phyloP scores from a whole-genome alignment of 2,797 vertebrate species.

The Hirundo rustica region DNA sequence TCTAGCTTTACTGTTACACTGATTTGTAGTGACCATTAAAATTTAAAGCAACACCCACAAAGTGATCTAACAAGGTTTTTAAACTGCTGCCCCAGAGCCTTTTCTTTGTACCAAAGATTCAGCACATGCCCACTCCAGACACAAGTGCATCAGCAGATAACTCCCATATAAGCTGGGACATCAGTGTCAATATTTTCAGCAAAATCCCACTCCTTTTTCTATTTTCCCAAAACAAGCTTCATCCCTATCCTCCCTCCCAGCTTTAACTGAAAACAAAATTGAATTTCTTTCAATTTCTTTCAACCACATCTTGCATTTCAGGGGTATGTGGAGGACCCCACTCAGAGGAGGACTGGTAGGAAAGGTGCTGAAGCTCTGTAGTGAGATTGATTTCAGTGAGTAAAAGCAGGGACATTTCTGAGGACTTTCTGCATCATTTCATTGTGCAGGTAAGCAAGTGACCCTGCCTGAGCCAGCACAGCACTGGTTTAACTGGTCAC shows the following conservation, averaged over 20 bases:
- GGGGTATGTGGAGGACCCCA: background rate
- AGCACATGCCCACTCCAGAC: background rate
- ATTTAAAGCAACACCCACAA: slow-evolving; percentile 8
- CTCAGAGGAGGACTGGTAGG: background rate
- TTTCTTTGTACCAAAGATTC: background rate
- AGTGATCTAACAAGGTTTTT: slow-evolving; percentile 6
- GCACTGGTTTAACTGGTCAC: background rate
- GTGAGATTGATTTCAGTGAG: background rate
- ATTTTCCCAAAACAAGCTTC: background rate
- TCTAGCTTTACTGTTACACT: slow-evolving; percentile 32
- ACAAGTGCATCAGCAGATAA: background rate
- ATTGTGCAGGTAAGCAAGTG: background rate
- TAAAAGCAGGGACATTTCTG: background rate
- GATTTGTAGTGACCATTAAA: slow-evolving; percentile 39
- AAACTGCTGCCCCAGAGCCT: background rate
- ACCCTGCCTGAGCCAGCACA: background rate
- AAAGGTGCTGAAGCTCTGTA: background rate
- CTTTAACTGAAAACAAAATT: background rate
- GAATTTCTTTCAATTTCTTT: background rate
- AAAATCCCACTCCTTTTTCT: background rate
- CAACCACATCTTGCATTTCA: background rate
- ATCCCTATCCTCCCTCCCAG: background rate
- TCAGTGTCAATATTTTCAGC: background rate
- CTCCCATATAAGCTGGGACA: background rate
- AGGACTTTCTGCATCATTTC: background rate